Evolutionary conservation across 2,888 invertebrate species (phyloP), one percentile per base, ranked within the genome.

Genomic region (Campaea margaritaria): DNA sequence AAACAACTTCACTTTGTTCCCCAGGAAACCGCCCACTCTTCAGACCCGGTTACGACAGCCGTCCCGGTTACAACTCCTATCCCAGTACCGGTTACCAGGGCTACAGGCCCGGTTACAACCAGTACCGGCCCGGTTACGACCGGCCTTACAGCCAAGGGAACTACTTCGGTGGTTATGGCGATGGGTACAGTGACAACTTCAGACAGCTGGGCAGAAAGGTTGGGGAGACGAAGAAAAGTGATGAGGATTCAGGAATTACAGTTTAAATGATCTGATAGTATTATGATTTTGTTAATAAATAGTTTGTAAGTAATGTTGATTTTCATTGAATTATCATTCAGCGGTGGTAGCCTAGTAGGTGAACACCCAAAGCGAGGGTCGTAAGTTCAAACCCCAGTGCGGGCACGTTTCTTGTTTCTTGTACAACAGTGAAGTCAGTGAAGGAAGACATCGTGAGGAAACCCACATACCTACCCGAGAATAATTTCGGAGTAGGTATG

Each of bases 121-220:
- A 62, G 47, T 65, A 78, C 70, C 67, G 79, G 12, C 75, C 78
- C 42, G 75, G 78, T 0, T 76, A 73, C 65, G 68, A 60, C 56
- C 72, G 77, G 12, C 78, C 76, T 11, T 61, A 56, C 61, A 52
- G 48, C 52, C 61, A 56, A 21, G 55, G 51, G 13, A 86, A 82
- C 63, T 89, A 83, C 76, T 81, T 81, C 64, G 83, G 86, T 5
- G 85, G 84, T 3, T 83, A 77, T 59, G 81, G 79, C 10, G 86
- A 87, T 43, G 81, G 83, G 1, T 85, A 84, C 58, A 81, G 76
- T 46, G 87, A 86, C 55, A 85, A 82, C 69, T 82, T 82, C 63
- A 82, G 85, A 53, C 74, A 76, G 0, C 62, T 87, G 0, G 85
- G 84, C 0, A 81, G 87, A 36, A 90, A 87, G 73, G 84, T 70